A percentile compares a stretch with the other conserved stretches of the same genome.
These are phyloP conservation scores for Magallana gigas DNA, from an alignment of 1,140 invertebrate species.

Conservation along the genomic window DNA sequence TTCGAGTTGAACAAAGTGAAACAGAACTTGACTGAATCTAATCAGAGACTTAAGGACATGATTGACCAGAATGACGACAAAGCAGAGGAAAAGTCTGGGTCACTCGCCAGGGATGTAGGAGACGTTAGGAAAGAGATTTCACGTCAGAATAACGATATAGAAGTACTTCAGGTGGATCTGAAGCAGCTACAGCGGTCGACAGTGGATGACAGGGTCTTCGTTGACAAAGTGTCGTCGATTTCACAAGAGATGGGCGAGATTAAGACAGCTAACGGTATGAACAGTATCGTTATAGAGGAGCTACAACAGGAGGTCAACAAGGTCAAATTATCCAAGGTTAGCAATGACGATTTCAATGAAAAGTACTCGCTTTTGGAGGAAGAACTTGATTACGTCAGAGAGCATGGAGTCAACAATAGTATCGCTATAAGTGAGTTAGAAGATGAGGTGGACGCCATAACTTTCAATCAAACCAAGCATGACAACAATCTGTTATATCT, in stretches of 20 bases:
- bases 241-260: not conserved
- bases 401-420: not conserved
- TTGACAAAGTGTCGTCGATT: not conserved
- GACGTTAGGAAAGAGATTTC: not conserved
- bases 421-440: not conserved
- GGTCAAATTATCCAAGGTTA: not conserved
- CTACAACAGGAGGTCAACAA: not conserved
- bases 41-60: not conserved
- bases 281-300: constrained; percentile 6
- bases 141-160: not conserved
- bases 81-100: not conserved
- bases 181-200: not conserved
- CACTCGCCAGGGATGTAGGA: not conserved
- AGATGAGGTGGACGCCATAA: not conserved
- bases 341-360: not conserved
- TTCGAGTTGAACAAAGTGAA: not conserved
- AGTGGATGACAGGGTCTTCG: not conserved
- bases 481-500: not conserved
- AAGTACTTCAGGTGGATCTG: constrained; percentile 9
- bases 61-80: not conserved
- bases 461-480: not conserved
- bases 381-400: not conserved
- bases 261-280: not conserved
- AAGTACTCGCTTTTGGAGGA: not conserved
- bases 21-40: not conserved